These are phyloP conservation scores for Ormyrus pomaceus DNA, from an alignment of 2,888 invertebrate species.

Conservation along the genomic window DNA sequence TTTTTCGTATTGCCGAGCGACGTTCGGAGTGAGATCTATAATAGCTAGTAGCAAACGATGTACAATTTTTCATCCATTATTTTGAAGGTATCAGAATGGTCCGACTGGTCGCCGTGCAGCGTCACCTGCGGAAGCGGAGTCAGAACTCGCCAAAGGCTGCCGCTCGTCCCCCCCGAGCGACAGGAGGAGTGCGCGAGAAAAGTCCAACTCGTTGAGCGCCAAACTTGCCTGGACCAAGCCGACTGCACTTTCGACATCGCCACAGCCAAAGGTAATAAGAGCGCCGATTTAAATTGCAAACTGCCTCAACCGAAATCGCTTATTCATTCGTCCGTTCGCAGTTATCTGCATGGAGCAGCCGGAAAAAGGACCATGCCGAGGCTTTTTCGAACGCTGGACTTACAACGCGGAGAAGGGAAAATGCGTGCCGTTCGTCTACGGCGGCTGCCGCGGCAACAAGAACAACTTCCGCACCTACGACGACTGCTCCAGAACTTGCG, in stretches of 20 bases:
- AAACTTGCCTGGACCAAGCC: constrained; percentile 81
- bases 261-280: constrained; percentile 83
- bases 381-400: constrained; percentile 91
- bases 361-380: constrained; percentile 92
- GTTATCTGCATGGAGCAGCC: constrained; percentile 89
- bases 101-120: constrained; percentile 94
- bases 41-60: too few species aligned
- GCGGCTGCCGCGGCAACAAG: constrained; percentile 92
- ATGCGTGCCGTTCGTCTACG: constrained; percentile 92
- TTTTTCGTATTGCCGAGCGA: too few species aligned
- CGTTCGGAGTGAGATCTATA: too few species aligned
- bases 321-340: constrained; percentile 68
- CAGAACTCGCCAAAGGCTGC: constrained; percentile 83
- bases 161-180: constrained; percentile 81
- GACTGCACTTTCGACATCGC: constrained; percentile 85
- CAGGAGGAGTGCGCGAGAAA: constrained; percentile 80
- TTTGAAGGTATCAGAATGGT: constrained; percentile 87
- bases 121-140: constrained; percentile 92
- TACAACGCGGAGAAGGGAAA: constrained; percentile 85
- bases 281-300: background rate
- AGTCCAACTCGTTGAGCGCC: constrained; percentile 86
- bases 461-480: constrained; percentile 92
- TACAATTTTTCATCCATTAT: background rate
- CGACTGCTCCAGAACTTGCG: constrained; percentile 86
- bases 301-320: too few species aligned